Evolutionary conservation across 2,888 invertebrate species (phyloP), one percentile per base, ranked within the genome.

Genomic region (Pristionchus maxplancki): DNA sequence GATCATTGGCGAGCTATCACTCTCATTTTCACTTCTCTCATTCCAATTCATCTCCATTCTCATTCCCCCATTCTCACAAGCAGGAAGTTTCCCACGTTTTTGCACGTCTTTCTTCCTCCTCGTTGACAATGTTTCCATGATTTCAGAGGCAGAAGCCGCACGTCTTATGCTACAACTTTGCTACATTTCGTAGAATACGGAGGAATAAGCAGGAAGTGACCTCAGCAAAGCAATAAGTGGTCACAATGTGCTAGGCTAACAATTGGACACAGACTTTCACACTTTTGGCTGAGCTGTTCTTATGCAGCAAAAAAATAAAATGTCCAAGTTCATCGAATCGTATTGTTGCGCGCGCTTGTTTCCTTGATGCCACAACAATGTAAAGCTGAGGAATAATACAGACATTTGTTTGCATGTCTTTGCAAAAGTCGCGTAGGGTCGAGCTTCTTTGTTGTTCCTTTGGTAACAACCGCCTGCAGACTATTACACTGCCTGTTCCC

Each of bases 11-110:
- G 58, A 58, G 15, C 13, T 50, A 17, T 50, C 50, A 0, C 20
- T 50, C 50, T 50, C 34, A 67, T 67, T 31, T 8, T 20, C 24
- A 2, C n/a, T 31, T 67, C n/a, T n/a, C 78, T 24, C 40, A 34
- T 40, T 78, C 62, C 28, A n/a, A 62, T 62, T 62, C 62, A n/a
- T 17, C 8, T 62, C 20, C 44, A 11, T 9, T 44, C 44, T 11
- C 44, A 6, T 9, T 71, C 37, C 13, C 78, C 34, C 40, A 34
- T 40, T 78, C 44, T 78, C 67, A 6, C 78, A 37, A 71, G 37
- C 71, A 71, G 71, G 71, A 71, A 71, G 71, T 71, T 71, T 71
- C 71, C 34, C 71, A 71, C 71, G 71, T 71, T 71, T 37, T 71
- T 71, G 71, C 71, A 71, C 71, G 71, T 71, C 31, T 71, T 71